phyloP scores from a whole-genome alignment of 1,140 invertebrate genomes.

The Halictus rubicundus region DNA sequence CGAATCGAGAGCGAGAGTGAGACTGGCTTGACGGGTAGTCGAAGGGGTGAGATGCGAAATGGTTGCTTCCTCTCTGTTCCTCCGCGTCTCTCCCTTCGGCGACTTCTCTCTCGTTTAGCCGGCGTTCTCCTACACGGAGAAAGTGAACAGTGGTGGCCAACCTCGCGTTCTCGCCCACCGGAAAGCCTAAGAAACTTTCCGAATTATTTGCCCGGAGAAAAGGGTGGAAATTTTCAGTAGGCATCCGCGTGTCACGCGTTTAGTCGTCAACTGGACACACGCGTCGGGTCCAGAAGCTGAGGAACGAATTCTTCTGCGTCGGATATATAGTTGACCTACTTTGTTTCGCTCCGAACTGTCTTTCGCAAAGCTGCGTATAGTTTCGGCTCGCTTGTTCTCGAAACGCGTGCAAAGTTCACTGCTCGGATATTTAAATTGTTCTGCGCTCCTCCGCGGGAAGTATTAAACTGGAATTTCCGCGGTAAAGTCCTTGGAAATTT shows the following conservation, averaged over 20 bases:
- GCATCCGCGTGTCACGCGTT: too few species aligned
- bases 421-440: neutral
- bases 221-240: neutral
- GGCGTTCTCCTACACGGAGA: conserved; percentile 59
- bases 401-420: conserved; percentile 2
- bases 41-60: conserved; percentile 75
- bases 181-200: neutral
- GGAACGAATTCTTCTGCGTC: neutral
- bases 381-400: conserved; percentile 11
- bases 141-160: conserved; percentile 78
- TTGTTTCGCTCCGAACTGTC: conserved; percentile 10
- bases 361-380: conserved; percentile 5
- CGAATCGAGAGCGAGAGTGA: conserved; percentile 77
- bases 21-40: conserved; percentile 63
- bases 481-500: too few species aligned
- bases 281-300: too few species aligned
- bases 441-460: neutral
- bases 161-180: conserved; percentile 6
- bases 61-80: conserved; percentile 66
- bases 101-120: conserved; percentile 30
- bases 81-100: neutral
- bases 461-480: neutral
- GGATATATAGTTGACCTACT: conserved; percentile 30
- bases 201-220: too few species aligned
- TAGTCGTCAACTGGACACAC: neutral